These are phyloP conservation scores for Poecile atricapillus DNA, from an alignment of 2,113 vertebrate genomes.

Conservation along the genomic window DNA sequence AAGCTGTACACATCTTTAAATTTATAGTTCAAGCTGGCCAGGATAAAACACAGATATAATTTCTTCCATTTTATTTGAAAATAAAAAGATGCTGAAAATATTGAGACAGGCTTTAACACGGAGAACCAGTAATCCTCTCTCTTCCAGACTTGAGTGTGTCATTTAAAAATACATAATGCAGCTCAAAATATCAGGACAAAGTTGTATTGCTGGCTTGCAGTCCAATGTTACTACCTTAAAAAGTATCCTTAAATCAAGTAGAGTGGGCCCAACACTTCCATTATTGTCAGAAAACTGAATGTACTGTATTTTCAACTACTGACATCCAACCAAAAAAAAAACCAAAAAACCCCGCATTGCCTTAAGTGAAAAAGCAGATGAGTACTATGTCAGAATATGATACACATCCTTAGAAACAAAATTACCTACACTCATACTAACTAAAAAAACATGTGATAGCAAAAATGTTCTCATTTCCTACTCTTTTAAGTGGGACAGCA, in stretches of 20 bases:
- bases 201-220: neutral
- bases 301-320: neutral
- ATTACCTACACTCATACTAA: neutral
- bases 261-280: neutral
- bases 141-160: neutral
- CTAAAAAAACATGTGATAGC: neutral
- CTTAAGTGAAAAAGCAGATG: neutral
- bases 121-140: neutral
- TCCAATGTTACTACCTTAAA: neutral
- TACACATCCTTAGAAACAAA: neutral
- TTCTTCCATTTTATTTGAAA: neutral
- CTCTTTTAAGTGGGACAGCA: neutral
- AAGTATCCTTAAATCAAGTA: neutral
- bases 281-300: neutral
- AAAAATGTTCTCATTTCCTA: neutral
- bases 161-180: neutral
- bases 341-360: accelerated
- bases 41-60: neutral
- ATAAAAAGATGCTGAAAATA: neutral
- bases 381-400: neutral
- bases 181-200: neutral
- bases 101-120: neutral
- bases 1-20: neutral
- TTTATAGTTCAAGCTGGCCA: neutral
- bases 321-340: neutral